A percentile compares a stretch with the other conserved stretches of the same genome.
These are phyloP conservation scores for Hypomecis atomaria DNA, from an alignment of 2,888 invertebrate species.

Conservation along the genomic window DNA sequence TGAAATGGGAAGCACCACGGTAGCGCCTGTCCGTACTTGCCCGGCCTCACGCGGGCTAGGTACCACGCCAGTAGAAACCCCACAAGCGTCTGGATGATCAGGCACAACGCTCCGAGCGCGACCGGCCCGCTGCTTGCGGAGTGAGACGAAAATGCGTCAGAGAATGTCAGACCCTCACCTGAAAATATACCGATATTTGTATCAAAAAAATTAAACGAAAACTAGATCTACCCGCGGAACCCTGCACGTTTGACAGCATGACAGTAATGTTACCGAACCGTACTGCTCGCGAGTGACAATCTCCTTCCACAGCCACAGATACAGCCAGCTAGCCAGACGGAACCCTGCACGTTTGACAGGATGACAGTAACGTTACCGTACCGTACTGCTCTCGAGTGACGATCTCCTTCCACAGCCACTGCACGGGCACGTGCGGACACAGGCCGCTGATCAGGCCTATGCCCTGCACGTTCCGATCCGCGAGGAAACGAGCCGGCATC, in stretches of 20 bases:
- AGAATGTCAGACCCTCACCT: constrained; percentile 51
- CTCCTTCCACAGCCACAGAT: constrained; percentile 68
- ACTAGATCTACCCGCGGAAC: too few species aligned
- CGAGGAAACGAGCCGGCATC: constrained; percentile 44
- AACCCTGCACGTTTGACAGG: too few species aligned
- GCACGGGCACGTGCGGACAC: constrained; percentile 62
- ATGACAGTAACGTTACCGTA: constrained; percentile 35
- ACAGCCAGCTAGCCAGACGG: constrained; percentile 47
- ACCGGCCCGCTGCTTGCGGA: constrained; percentile 27
- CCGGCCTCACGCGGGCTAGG: constrained; percentile 77
- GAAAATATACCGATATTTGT: not conserved
- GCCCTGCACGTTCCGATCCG: constrained; percentile 13
- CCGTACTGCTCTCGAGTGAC: constrained; percentile 55
- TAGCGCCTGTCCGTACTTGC: constrained; percentile 87
- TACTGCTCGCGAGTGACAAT: constrained; percentile 51
- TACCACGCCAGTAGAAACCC: constrained; percentile 55
- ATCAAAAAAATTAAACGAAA: too few species aligned
- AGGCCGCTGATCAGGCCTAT: constrained; percentile 47
- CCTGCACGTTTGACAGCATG: too few species aligned
- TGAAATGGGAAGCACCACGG: constrained; percentile 86
- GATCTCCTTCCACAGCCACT: constrained; percentile 62
- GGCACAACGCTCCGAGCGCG: constrained; percentile 37
- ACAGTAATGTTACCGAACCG: constrained; percentile 48
- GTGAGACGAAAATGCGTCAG: constrained; percentile 43
- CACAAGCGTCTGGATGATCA: constrained; percentile 65